A percentile compares a stretch with the other conserved stretches of the same genome.
phyloP scores from a whole-genome alignment of 2,797 vertebrate genomes.

The Urophycis tenuis region DNA sequence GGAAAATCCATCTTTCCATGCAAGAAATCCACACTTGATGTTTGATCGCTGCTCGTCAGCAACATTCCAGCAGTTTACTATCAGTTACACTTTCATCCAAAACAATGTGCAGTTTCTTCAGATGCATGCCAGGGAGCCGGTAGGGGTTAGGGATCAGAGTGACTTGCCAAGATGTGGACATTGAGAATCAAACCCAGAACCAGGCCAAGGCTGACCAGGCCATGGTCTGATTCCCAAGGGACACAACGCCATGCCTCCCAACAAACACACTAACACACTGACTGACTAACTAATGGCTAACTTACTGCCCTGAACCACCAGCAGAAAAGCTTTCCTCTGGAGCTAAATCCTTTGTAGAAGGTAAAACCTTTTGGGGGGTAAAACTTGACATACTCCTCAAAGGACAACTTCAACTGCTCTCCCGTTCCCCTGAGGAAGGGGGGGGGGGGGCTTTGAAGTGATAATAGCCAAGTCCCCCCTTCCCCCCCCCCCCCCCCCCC shows the following conservation, averaged over 20 bases:
- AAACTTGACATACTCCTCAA: slow-evolving; percentile 21
- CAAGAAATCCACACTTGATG: neutral
- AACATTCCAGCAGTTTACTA: neutral
- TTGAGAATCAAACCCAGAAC: neutral
- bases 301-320: neutral
- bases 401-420: slow-evolving; percentile 37
- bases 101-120: too few species aligned
- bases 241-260: too few species aligned
- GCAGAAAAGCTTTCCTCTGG: too few species aligned
- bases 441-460: slow-evolving; percentile 46
- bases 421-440: neutral
- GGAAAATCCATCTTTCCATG: neutral
- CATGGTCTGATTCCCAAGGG: too few species aligned
- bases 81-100: too few species aligned
- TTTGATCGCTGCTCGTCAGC: too few species aligned
- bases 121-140: neutral
- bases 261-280: neutral
- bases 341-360: neutral
- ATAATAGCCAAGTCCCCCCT: slow-evolving; percentile 35
- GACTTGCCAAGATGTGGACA: neutral
- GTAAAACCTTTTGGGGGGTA: neutral
- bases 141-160: neutral
- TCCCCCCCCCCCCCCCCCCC: slow-evolving; percentile 25
- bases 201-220: neutral
- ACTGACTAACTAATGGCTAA: neutral